phyloP scores from a whole-genome alignment of 2,797 vertebrate species.

The Chiloscyllium punctatum region DNA sequence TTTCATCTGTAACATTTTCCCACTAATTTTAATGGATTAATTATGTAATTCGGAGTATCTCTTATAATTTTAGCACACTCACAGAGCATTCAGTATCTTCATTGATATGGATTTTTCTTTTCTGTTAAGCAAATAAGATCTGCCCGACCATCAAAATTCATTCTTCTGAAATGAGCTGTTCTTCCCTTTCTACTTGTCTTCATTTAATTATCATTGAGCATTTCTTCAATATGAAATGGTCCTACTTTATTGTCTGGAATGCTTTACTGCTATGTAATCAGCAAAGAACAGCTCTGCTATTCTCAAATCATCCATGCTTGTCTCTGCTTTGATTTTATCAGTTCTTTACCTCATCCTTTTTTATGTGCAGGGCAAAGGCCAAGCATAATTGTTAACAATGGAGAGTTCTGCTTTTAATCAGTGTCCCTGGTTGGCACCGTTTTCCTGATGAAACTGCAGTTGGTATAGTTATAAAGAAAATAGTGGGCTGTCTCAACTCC shows the following conservation, averaged over 20 bases:
- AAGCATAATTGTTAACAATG: conserved; percentile 15
- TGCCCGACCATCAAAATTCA: not conserved
- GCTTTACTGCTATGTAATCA: not conserved
- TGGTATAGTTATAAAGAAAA: not conserved
- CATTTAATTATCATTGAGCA: conserved; percentile 19
- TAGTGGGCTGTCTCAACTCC: not conserved
- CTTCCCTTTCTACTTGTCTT: not conserved
- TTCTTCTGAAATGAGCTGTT: not conserved
- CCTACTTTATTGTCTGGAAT: conserved; percentile 7
- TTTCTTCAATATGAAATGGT: not conserved
- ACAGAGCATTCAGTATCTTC: not conserved
- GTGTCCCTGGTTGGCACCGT: not conserved
- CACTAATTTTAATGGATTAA: not conserved
- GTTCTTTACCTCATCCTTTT: not conserved
- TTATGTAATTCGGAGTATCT: not conserved
- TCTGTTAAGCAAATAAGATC: not conserved
- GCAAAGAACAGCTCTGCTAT: conserved; percentile 15
- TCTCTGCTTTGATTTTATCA: conserved; percentile 6
- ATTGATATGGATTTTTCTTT: not conserved
- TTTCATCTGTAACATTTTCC: not conserved
- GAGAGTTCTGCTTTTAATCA: conserved; percentile 12
- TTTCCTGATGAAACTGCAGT: not conserved
- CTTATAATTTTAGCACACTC: not conserved
- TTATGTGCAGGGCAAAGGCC: conserved; percentile 16
- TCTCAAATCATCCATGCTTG: conserved; percentile 11